These are phyloP conservation scores for Cephus cinctus DNA, from an alignment of 1,140 invertebrate genomes.

Conservation along the genomic window DNA sequence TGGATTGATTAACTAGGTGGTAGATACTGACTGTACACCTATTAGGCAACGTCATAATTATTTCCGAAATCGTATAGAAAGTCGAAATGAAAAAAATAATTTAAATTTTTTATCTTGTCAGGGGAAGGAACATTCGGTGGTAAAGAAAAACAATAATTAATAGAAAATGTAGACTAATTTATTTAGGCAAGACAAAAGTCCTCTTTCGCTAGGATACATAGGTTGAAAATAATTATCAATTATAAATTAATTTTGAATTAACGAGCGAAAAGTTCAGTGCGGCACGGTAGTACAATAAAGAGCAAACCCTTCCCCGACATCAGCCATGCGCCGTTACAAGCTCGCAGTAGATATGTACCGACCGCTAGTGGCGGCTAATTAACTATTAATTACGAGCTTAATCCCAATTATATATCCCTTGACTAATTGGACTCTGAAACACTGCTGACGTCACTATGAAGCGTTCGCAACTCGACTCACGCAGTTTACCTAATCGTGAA, in stretches of 20 bases:
- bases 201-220: conserved; percentile 8
- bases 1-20: too few relatives aligned
- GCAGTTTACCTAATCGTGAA: too few relatives aligned
- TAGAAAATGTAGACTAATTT: too few relatives aligned
- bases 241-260: conserved; percentile 39
- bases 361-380: conserved; percentile 34
- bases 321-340: conserved; percentile 21
- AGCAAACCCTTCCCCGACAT: conserved; percentile 24
- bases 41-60: too few relatives aligned
- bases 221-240: conserved; percentile 37
- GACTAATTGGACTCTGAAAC: conserved; percentile 45
- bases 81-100: too few relatives aligned
- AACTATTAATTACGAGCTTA: conserved; percentile 43
- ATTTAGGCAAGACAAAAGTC: too few relatives aligned
- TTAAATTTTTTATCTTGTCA: too few relatives aligned
- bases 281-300: conserved; percentile 29
- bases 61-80: too few relatives aligned
- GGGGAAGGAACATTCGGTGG: too few relatives aligned
- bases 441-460: conserved; percentile 22
- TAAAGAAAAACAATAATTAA: too few relatives aligned
- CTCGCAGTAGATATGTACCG: not conserved
- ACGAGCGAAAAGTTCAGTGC: conserved; percentile 27
- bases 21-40: too few relatives aligned
- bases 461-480: too few relatives aligned
- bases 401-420: conserved; percentile 41